Conservation (phyloP, 2,113 vertebrate genomes). For the Mus musculus region GRCm39 chr9:18555501-18556000, state of each 20-base stretch:
- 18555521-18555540: too few relatives aligned
- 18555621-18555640: neutral
- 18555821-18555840: neutral
- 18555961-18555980: neutral
- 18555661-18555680: neutral
- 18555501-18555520: neutral
- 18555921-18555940: neutral
- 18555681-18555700: neutral
- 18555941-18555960: neutral
- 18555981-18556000: neutral
- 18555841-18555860: neutral
- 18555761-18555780: neutral
- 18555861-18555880: neutral
- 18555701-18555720: rapidly evolving
- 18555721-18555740: neutral
- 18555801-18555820: neutral
- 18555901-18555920: neutral
- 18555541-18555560: rapidly evolving
- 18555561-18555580: neutral
- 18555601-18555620: neutral
- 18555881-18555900: neutral
- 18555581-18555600: neutral
- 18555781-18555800: neutral
- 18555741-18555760: neutral
- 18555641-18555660: neutral